phyloP scores from a whole-genome alignment of 2,113 vertebrate species.

The Corapipo altera region DNA sequence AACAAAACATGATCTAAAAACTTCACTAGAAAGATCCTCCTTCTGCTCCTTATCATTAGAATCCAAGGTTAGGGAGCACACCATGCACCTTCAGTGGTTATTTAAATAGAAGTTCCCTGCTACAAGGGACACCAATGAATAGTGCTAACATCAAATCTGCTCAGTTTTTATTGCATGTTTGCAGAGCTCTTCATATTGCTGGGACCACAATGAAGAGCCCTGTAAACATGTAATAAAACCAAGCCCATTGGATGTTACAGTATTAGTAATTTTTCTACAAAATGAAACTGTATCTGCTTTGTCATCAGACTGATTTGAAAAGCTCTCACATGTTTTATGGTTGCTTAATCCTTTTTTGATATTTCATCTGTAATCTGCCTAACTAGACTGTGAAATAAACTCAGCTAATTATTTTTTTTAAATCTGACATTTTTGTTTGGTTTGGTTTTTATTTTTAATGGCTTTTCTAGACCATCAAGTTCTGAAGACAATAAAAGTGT shows the following conservation, averaged over 20 bases:
- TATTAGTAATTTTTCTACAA: slow-evolving; percentile 68
- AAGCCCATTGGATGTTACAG: slow-evolving; percentile 54
- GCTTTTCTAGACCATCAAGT: slow-evolving; percentile 73
- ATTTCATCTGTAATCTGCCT: slow-evolving; percentile 49
- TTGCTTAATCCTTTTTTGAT: slow-evolving; percentile 15
- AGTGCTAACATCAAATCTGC: slow-evolving; percentile 36
- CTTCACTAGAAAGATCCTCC: slow-evolving; percentile 9
- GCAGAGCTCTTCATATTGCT: slow-evolving; percentile 63
- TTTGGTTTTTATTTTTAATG: background rate
- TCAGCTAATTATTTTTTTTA: slow-evolving; percentile 52
- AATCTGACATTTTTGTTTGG: slow-evolving; percentile 42
- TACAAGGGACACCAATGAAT: slow-evolving; percentile 48
- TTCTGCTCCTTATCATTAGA: background rate
- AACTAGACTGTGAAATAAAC: slow-evolving; percentile 48
- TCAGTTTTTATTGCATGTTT: slow-evolving; percentile 68
- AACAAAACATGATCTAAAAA: slow-evolving; percentile 50
- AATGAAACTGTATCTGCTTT: slow-evolving; percentile 66
- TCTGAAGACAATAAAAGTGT: slow-evolving; percentile 72
- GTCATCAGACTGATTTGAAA: slow-evolving; percentile 50
- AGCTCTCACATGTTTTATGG: background rate
- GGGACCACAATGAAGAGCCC: slow-evolving; percentile 65
- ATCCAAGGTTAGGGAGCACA: slow-evolving; percentile 33
- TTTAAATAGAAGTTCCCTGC: slow-evolving; percentile 62
- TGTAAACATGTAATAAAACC: slow-evolving; percentile 68
- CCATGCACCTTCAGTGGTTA: slow-evolving; percentile 24